These are phyloP conservation scores for Tanaodytes sp. DNA, from an alignment of 2,888 invertebrate species.

Conservation along the genomic window DNA sequence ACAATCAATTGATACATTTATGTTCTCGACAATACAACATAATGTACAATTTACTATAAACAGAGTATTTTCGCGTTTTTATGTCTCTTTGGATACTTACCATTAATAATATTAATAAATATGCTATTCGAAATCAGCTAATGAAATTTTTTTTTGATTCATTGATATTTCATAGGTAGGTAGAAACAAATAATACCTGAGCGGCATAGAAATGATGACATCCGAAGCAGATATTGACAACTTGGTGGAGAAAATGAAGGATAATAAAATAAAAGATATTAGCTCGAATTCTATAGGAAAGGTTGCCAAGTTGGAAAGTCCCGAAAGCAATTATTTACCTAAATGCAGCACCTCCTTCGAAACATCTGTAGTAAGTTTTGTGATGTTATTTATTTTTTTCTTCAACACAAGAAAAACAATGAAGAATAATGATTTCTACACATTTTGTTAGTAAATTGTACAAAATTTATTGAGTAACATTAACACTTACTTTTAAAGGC, in stretches of 20 bases:
- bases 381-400: background rate
- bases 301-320: conserved; percentile 63
- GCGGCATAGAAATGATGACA: conserved; percentile 68
- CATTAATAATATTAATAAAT: too few species aligned
- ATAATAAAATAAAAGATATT: conserved; percentile 68
- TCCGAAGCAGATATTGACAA: conserved; percentile 64
- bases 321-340: conserved; percentile 67
- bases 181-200: too few species aligned
- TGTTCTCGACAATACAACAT: too few species aligned
- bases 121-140: too few species aligned
- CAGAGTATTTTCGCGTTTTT: too few species aligned
- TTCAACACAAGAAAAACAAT: too few species aligned
- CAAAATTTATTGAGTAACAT: background rate
- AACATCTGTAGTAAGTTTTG: conserved; percentile 66
- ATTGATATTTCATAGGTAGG: too few species aligned
- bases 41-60: too few species aligned
- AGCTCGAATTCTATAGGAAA: conserved; percentile 65
- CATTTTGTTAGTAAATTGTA: background rate
- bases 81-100: too few species aligned
- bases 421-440: too few species aligned
- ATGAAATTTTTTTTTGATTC: too few species aligned
- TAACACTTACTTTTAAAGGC: conserved; percentile 68
- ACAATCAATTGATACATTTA: too few species aligned
- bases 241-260: conserved; percentile 59
- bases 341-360: conserved; percentile 70